Evolutionary conservation across 2,113 vertebrate species (phyloP).

Genomic region (Oryzias melastigma): DNA sequence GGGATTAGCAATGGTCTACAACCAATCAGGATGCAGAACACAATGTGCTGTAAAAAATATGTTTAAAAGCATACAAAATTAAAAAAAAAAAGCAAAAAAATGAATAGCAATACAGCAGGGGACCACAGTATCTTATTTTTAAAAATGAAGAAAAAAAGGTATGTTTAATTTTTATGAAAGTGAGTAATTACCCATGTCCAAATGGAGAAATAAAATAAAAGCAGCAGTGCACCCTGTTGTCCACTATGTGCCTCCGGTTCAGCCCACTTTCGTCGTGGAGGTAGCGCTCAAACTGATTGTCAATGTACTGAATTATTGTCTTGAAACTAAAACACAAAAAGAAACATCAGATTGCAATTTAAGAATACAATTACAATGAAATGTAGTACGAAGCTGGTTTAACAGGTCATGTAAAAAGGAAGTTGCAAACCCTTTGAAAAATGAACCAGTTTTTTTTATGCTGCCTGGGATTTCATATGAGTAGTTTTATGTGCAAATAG

Average conservation of each 20-base stretch:
- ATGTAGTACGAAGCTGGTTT: background rate
- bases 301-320: slow-evolving; percentile 89
- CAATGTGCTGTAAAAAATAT: no score
- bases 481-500: no score
- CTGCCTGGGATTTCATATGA: no score
- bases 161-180: background rate
- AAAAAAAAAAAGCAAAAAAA: no score
- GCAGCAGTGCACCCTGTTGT: slow-evolving; percentile 89
- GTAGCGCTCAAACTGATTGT: slow-evolving; percentile 88
- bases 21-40: no score
- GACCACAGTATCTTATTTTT: no score
- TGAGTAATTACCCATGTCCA: slow-evolving; percentile 81
- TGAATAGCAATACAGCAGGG: no score
- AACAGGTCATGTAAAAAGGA: no score
- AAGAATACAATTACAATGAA: background rate
- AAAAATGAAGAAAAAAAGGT: background rate
- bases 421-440: no score
- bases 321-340: slow-evolving; percentile 78
- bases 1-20: no score
- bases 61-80: no score
- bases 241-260: slow-evolving; percentile 87
- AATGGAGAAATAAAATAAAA: slow-evolving; percentile 96
- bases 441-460: no score
- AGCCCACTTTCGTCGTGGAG: slow-evolving; percentile 88
- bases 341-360: background rate